Evolutionary conservation across 2,113 vertebrate genomes (phyloP).

Genomic region (Grallaria varia): DNA sequence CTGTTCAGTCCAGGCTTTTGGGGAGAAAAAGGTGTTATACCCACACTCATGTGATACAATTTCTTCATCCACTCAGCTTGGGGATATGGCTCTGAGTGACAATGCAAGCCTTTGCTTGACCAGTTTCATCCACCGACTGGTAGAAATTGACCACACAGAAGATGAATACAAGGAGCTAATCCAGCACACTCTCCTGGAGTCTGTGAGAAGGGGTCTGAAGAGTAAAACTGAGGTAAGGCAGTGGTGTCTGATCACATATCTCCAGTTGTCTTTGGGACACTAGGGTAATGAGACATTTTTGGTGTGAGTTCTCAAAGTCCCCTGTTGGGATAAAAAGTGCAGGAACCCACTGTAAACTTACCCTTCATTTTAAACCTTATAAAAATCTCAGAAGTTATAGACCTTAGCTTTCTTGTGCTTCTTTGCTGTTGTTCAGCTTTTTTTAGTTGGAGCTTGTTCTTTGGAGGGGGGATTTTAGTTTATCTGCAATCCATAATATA

Average conservation of each 20-base stretch:
- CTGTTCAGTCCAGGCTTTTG: background rate
- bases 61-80: constrained; percentile 75
- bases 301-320: background rate
- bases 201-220: constrained; percentile 84
- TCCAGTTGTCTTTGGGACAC: background rate
- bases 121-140: constrained; percentile 79
- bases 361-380: background rate
- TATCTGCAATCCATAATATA: background rate
- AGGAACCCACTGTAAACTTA: background rate
- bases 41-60: background rate
- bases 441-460: background rate
- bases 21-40: background rate
- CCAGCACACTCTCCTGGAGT: constrained; percentile 84
- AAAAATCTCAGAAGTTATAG: background rate
- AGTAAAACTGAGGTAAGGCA: constrained; percentile 86
- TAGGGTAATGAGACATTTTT: background rate
- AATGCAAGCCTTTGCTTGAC: constrained; percentile 88
- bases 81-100: constrained; percentile 95
- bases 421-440: background rate
- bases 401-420: background rate
- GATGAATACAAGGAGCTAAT: constrained; percentile 86
- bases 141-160: constrained; percentile 74
- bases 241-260: background rate
- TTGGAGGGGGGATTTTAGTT: background rate
- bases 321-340: background rate